Evolutionary conservation across 2,113 vertebrate species (phyloP).

Genomic region (Ailurus styani): DNA sequence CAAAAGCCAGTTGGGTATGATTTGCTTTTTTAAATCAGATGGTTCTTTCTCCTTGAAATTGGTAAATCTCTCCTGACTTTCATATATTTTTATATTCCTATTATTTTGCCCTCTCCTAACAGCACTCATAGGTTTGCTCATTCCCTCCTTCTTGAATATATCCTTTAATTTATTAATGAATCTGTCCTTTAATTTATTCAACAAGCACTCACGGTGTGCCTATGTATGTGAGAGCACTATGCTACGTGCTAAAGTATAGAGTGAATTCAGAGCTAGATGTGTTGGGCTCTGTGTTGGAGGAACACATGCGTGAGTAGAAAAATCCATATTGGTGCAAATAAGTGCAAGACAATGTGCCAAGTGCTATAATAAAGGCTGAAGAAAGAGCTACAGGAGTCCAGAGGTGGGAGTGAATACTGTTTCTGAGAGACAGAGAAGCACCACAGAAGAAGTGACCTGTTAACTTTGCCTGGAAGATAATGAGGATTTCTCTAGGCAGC

Average conservation of each 20-base stretch:
- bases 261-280: neutral
- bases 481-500: neutral
- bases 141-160: neutral
- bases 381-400: neutral
- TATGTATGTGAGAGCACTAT: neutral
- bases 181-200: neutral
- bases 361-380: neutral
- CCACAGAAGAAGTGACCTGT: neutral
- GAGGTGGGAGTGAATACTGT: neutral
- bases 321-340: neutral
- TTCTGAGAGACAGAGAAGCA: neutral
- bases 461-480: neutral
- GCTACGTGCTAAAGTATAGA: neutral
- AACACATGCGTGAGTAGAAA: neutral
- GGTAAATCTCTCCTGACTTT: neutral
- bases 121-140: neutral
- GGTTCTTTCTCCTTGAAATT: neutral
- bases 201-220: neutral
- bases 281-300: neutral
- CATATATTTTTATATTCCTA: neutral
- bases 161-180: neutral
- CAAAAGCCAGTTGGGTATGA: constrained; percentile 67
- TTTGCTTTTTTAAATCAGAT: neutral
- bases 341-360: neutral
- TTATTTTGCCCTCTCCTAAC: neutral